Percentiles rank a stretch among this genome's conserved stretches.
Conservation (phyloP, 2,797 vertebrate genomes). For the Microctenopoma steveboyesi region DNA sequence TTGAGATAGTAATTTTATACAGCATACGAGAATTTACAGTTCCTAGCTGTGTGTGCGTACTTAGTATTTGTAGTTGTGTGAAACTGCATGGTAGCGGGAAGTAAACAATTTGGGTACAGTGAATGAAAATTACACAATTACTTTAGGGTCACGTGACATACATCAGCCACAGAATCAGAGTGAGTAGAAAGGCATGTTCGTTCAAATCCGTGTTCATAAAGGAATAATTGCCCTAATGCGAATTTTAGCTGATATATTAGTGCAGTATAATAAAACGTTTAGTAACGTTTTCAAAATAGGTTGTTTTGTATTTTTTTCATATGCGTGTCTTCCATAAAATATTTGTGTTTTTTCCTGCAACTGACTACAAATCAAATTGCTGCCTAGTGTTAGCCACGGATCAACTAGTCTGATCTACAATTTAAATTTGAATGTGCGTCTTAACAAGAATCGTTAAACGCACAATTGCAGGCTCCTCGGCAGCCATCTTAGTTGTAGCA, state of each 20-base stretch:
- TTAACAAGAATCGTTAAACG: background rate
- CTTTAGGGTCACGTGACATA: conserved; percentile 61
- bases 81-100: fast-evolving
- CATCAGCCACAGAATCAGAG: conserved; percentile 42
- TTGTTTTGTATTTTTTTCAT: background rate
- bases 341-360: background rate
- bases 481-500: conserved; percentile 75
- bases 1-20: background rate
- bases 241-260: background rate
- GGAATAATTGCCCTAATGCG: fast-evolving
- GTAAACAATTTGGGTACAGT: background rate
- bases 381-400: background rate
- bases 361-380: background rate
- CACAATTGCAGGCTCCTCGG: background rate
- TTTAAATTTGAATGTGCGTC: background rate
- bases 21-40: background rate
- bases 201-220: background rate
- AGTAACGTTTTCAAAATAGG: background rate
- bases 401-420: fast-evolving
- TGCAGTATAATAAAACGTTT: background rate
- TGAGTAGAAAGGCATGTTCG: conserved; percentile 26
- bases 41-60: too few species aligned
- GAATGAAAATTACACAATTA: background rate
- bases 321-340: background rate
- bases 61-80: too few species aligned